Conservation (phyloP, 2,113 vertebrate species). For the Muscicapa adusta region DNA sequence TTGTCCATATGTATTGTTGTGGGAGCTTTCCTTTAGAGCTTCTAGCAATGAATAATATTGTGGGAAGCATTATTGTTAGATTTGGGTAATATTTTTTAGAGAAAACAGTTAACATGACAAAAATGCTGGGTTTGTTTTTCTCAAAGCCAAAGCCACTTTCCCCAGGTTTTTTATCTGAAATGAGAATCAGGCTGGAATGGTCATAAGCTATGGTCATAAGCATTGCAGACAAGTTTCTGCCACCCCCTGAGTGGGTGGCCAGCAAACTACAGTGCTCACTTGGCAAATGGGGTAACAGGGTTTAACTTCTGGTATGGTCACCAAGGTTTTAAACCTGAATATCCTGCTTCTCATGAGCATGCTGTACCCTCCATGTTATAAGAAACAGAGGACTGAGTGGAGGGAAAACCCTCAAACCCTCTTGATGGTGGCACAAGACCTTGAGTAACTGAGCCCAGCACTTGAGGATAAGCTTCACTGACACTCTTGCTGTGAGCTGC, state of each 20-base stretch:
- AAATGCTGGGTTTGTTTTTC: not conserved
- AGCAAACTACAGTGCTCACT: rapidly evolving
- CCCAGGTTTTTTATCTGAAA: not conserved
- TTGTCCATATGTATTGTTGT: not conserved
- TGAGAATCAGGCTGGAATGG: not conserved
- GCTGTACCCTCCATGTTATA: not conserved
- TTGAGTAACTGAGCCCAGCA: not conserved
- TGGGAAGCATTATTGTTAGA: not conserved
- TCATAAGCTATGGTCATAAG: not conserved
- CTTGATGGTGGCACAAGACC: not conserved
- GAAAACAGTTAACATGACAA: not conserved
- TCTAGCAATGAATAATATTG: not conserved
- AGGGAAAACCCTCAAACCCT: not conserved
- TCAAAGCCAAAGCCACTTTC: not conserved
- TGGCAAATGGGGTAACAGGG: not conserved
- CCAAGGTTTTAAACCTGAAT: not conserved
- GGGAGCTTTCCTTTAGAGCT: not conserved
- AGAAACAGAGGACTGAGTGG: not conserved
- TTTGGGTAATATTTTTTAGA: not conserved
- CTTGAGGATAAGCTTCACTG: not conserved
- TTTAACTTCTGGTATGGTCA: not conserved
- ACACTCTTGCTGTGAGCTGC: not conserved
- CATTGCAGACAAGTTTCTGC: not conserved
- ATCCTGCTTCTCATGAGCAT: not conserved
- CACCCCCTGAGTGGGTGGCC: not conserved